Evolutionary conservation across 2,797 vertebrate species (phyloP).

Genomic region (Orientallactaga sibirica): DNA sequence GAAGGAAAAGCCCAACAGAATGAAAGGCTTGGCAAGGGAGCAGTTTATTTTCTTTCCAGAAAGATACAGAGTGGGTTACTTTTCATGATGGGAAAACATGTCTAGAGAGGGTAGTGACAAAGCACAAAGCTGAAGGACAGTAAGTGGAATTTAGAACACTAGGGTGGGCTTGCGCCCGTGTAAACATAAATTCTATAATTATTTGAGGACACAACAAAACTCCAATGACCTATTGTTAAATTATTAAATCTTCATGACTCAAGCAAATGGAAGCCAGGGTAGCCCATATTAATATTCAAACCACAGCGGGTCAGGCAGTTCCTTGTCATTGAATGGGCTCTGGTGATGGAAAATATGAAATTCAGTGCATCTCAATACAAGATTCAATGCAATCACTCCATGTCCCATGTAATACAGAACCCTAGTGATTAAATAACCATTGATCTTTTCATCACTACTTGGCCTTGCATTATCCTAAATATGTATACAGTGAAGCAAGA

Average conservation of each 20-base stretch:
- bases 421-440: slow-evolving; percentile 28
- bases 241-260: slow-evolving; percentile 87
- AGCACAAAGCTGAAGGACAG: slow-evolving; percentile 84
- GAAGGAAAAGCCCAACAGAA: slow-evolving; percentile 89
- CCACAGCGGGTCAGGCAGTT: slow-evolving; percentile 61
- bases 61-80: slow-evolving; percentile 89
- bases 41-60: slow-evolving; percentile 89
- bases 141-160: slow-evolving; percentile 87
- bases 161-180: slow-evolving; percentile 78
- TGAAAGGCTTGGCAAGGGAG: slow-evolving; percentile 90
- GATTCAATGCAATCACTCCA: not conserved
- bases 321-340: slow-evolving; percentile 25
- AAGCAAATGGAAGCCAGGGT: slow-evolving; percentile 83
- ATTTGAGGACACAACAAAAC: slow-evolving; percentile 87
- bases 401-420: not conserved
- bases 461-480: not conserved
- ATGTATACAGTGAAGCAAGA: not conserved
- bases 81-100: slow-evolving; percentile 89
- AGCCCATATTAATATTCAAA: slow-evolving; percentile 83
- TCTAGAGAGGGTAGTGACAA: slow-evolving; percentile 85
- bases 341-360: slow-evolving; percentile 15
- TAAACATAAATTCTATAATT: slow-evolving; percentile 87
- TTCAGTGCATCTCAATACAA: slow-evolving; percentile 25
- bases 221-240: slow-evolving; percentile 87
- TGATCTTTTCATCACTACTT: slow-evolving; percentile 27